Evolutionary conservation across 2,888 invertebrate species (phyloP).

Genomic region (Agrilus cyanescens): DNA sequence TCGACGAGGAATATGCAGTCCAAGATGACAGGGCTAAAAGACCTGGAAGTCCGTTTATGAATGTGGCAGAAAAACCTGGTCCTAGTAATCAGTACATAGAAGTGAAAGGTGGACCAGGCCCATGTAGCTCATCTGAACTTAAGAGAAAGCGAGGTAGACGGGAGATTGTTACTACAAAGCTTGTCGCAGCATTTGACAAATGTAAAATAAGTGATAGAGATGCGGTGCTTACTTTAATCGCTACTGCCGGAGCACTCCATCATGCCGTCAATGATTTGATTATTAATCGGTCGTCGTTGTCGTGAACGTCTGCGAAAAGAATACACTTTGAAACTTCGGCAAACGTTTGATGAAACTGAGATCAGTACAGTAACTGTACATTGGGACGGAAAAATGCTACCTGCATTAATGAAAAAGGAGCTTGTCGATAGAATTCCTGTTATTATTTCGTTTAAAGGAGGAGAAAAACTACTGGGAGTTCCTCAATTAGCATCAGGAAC

Average conservation of each 20-base stretch:
- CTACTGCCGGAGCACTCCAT: constrained; percentile 8
- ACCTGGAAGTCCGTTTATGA: no score
- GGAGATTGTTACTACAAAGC: constrained; percentile 13
- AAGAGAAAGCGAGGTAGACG: constrained; percentile 4
- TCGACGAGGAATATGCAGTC: no score
- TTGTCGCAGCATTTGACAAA: constrained; percentile 15
- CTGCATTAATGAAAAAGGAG: constrained; percentile 13
- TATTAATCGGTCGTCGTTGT: constrained; percentile 13
- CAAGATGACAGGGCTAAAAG: no score
- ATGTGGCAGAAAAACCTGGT: no score
- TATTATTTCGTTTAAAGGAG: constrained; percentile 14
- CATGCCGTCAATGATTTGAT: constrained; percentile 9
- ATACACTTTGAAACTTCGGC: constrained; percentile 3
- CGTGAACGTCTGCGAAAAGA: constrained; percentile 6
- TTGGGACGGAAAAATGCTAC: constrained; percentile 21
- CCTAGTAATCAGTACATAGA: neutral
- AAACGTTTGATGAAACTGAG: constrained; percentile 10
- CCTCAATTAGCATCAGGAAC: constrained; percentile 12
- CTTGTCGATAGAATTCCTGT: constrained; percentile 18
- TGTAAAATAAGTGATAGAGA: no score
- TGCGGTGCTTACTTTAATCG: constrained; percentile 13
- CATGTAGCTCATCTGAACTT: neutral
- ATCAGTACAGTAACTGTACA: constrained; percentile 15
- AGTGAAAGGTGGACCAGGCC: neutral
- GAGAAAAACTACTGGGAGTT: constrained; percentile 18